A percentile compares a stretch with the other conserved stretches of the same genome.
phyloP scores from a whole-genome alignment of 1,140 invertebrate species.

The Mizuhopecten yessoensis region DNA sequence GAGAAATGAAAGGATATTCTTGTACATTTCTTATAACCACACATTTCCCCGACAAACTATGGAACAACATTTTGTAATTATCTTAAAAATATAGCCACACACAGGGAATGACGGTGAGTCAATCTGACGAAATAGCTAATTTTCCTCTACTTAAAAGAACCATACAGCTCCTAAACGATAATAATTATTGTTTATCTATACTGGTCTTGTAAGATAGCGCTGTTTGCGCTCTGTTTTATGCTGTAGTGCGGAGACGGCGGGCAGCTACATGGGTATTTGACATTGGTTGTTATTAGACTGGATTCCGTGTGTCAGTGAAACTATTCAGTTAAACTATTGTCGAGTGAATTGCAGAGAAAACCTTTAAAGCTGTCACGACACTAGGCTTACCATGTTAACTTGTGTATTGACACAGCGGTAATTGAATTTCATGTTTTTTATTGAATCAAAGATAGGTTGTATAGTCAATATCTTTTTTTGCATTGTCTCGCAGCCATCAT shows the following conservation, averaged over 20 bases:
- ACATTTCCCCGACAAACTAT: background rate
- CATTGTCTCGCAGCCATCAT: too few relatives aligned
- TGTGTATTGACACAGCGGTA: background rate
- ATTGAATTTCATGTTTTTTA: background rate
- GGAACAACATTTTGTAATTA: background rate
- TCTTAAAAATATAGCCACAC: background rate
- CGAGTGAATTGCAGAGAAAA: background rate
- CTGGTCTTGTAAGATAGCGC: background rate
- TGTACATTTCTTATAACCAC: conserved; percentile 16
- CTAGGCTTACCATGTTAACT: background rate
- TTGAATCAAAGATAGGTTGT: background rate
- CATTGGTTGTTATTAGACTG: background rate
- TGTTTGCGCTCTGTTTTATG: background rate
- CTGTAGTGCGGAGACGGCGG: background rate
- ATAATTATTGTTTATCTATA: conserved; percentile 14
- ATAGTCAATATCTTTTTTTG: too few relatives aligned
- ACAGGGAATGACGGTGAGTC: background rate
- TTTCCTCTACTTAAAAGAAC: background rate
- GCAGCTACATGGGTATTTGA: background rate
- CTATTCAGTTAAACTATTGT: background rate
- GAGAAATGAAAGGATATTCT: background rate
- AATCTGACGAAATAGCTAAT: background rate
- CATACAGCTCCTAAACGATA: background rate
- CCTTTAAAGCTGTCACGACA: background rate
- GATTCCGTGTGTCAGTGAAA: background rate